Base-by-base conservation (phyloP, 2,113 vertebrate species). In the Mastomys coucha region DNA sequence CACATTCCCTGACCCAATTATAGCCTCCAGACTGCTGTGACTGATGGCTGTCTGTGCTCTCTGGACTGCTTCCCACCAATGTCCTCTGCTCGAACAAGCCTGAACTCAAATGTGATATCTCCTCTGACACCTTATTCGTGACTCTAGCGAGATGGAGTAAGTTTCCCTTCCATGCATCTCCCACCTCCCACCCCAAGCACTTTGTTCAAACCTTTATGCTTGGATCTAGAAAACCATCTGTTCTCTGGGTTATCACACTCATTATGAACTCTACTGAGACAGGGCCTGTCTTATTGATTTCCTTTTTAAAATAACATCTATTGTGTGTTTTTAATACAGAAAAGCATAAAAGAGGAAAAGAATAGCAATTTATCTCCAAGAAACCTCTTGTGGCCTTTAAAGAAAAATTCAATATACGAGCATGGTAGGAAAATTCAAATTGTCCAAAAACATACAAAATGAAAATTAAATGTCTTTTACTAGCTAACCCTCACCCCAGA, bases 241-340 rank as follows among this genome's bases (percentile, higher is more conserved):
- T 73, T 93, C 82, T 72, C 84, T 96, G 78, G n/a, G 73, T 93
- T 92, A 96, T 91, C 67, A 96, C n/a, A 89, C 33, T 88, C 75
- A 88, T 56, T 73, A 95, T 92, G 78, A 94, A 93, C 73, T 88
- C 85, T 72, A 92, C 92, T 22, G 69, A 93, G 90, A 96, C 88
- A 93, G 84, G 39, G 58, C 2, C 75, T 94, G 33, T 93, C 94
- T 96, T 89, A 95, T 78, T 84, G 56, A 93, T 89, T 96, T 93
- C 78, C 28, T 86, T 96, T 96, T 91, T 39, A 96, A 96, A 96
- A 90, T 95, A 94, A 82, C 24, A 94, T 88, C 69, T 96, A 92
- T 90, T 93, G 70, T 96, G 73, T 90, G 24, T 51, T 95, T 96
- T 96, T 96, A 95, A 96, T 90, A 95, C 33, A 96, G 77, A 81